Percentiles rank a stretch among this genome's conserved stretches.
Conservation (phyloP, 2,797 vertebrate species). For the Cyprinodon diabolis region DNA sequence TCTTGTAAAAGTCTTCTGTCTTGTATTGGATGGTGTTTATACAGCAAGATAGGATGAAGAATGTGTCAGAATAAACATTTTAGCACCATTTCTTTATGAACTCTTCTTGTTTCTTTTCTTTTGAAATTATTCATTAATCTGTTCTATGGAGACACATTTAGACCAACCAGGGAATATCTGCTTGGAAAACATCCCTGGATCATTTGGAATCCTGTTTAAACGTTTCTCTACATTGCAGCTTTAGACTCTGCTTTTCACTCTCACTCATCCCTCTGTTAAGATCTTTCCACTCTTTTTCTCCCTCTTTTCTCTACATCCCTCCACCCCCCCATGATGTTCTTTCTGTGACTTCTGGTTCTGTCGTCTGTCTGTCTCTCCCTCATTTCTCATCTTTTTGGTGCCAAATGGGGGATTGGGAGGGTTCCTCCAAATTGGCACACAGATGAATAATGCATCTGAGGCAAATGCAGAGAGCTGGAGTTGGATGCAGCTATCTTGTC, state of each 20-base stretch:
- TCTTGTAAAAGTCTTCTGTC: constrained; percentile 16
- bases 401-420: constrained; percentile 72
- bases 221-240: constrained; percentile 65
- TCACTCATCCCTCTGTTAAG: constrained; percentile 59
- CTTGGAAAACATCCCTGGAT: constrained; percentile 62
- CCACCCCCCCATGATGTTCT: constrained; percentile 43
- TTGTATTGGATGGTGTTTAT: constrained; percentile 36
- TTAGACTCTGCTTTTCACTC: constrained; percentile 48
- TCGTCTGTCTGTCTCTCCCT: constrained; percentile 27
- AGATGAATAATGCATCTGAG: constrained; percentile 82
- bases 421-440: constrained; percentile 80
- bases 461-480: constrained; percentile 67
- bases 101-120: constrained; percentile 57
- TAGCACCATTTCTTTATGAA: constrained; percentile 25
- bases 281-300: constrained; percentile 44
- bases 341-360: constrained; percentile 41
- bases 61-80: constrained; percentile 13
- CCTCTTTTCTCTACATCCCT: constrained; percentile 9
- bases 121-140: constrained; percentile 73
- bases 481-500: constrained; percentile 75
- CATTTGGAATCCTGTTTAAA: constrained; percentile 72
- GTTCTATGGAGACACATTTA: constrained; percentile 53
- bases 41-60: constrained; percentile 14
- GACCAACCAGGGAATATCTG: constrained; percentile 56
- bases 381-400: constrained; percentile 60